Base-by-base conservation (phyloP, 64 coral and sea anemone species). In the Pocillopora verrucosa region DNA sequence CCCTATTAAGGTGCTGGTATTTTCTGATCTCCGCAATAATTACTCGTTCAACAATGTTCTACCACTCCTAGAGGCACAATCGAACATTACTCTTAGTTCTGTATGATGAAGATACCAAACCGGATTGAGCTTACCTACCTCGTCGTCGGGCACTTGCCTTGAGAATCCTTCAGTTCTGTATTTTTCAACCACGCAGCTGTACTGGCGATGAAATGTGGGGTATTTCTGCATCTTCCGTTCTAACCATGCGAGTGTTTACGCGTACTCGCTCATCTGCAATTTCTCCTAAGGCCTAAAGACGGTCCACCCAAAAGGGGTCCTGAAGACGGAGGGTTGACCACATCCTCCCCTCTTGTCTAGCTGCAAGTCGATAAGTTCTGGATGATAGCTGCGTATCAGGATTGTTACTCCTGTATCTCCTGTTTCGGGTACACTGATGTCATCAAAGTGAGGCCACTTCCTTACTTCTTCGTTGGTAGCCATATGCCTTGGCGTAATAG, bases 131-230 rank as follows among this genome's bases (percentile, higher is more conserved):
- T n/a, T n/a, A n/a, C n/a, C n/a, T n/a, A n/a, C n/a, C n/a, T n/a
- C n/a, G n/a, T n/a, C n/a, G n/a, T n/a, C n/a, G n/a, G n/a, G n/a
- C n/a, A n/a, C n/a, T n/a, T n/a, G n/a, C n/a, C n/a, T n/a, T n/a
- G n/a, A n/a, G n/a, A n/a, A 89, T 35, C 92, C 92, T 84, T 93
- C 92, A 5, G 72, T 82, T 85, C 75, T 56, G 38, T 95, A 95
- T 26, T 95, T 95, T 16, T 88, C 80, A 3, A 91, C 12, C 10
- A 88, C 89, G 60, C 9, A 13, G 19, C 19, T 88, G 37, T 91
- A 91, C 72, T 95, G 67, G 20, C 65, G 19, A 25, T 76, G 78
- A 60, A 94, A 91, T 30, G 51, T 36, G 82, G 77, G 72, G 73
- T 95, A 78, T 56, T 82, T 95, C 75, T 82, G 77, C 26, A 88